A percentile compares a stretch with the other conserved stretches of the same genome.
Conservation (phyloP, 2,888 invertebrate species). For the Melinaea menophilus region DNA sequence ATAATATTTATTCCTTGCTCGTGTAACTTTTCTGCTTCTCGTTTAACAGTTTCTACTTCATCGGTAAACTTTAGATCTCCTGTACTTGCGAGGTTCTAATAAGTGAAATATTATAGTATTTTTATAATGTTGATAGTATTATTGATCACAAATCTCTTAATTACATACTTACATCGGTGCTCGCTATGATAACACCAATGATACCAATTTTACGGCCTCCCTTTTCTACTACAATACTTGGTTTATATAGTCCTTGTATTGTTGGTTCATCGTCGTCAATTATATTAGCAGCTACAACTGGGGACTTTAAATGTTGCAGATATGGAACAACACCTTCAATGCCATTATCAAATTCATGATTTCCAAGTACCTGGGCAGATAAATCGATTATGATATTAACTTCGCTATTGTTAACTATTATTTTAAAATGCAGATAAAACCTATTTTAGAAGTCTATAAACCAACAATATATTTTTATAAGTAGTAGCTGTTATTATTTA, state of each 20-base stretch:
- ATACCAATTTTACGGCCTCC: constrained; percentile 85
- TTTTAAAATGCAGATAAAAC: too few species aligned
- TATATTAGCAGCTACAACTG: constrained; percentile 87
- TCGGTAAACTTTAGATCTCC: constrained; percentile 82
- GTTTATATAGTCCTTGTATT: constrained; percentile 81
- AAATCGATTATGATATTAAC: too few species aligned
- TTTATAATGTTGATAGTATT: too few species aligned
- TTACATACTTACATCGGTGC: constrained; percentile 55
- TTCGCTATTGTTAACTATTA: too few species aligned
- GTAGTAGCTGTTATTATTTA: too few species aligned
- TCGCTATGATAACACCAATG: constrained; percentile 81
- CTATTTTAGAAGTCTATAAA: too few species aligned
- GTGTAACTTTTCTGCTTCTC: constrained; percentile 81
- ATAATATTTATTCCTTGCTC: constrained; percentile 84
- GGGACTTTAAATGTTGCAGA: constrained; percentile 79
- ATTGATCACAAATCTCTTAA: too few species aligned
- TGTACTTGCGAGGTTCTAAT: constrained; percentile 80
- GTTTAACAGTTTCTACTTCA: constrained; percentile 81
- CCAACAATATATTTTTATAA: too few species aligned
- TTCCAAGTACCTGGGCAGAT: constrained; percentile 83
- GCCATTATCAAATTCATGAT: constrained; percentile 91
- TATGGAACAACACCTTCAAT: constrained; percentile 85
- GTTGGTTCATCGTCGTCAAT: constrained; percentile 82
- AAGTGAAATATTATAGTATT: too few species aligned
- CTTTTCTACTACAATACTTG: constrained; percentile 81